Conservation (phyloP, 2,888 invertebrate genomes). For the Sisyra nigra region DNA sequence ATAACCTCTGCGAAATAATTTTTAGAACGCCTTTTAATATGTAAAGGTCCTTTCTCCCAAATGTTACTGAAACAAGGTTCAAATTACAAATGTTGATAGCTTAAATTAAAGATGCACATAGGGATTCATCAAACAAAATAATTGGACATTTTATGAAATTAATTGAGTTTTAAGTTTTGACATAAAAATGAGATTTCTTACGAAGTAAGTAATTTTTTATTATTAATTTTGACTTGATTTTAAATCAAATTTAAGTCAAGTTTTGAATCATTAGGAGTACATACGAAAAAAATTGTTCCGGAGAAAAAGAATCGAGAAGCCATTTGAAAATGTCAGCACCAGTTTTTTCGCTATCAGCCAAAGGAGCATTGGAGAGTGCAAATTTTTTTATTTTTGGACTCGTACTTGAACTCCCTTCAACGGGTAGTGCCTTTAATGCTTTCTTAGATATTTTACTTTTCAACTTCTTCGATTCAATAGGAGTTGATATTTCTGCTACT, state of each 20-base stretch:
- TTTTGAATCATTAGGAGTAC: background rate
- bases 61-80: slow-evolving; percentile 1
- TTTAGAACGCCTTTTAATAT: slow-evolving; percentile 42
- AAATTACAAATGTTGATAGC: background rate
- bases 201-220: too few species aligned
- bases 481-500: background rate
- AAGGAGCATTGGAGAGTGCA: background rate
- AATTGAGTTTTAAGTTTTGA: too few species aligned
- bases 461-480: background rate
- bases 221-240: too few species aligned
- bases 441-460: background rate
- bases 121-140: background rate
- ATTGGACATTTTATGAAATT: too few species aligned
- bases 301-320: background rate
- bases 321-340: background rate
- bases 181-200: too few species aligned
- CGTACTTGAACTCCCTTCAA: background rate
- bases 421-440: background rate
- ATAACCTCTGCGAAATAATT: slow-evolving; percentile 58
- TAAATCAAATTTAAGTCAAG: background rate
- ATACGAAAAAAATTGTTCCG: slow-evolving; percentile 4
- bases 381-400: background rate
- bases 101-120: background rate
- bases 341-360: slow-evolving; percentile 2
- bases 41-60: slow-evolving; percentile 71